Conservation (phyloP, 30 jellyfish, hydroid and myxozoan genomes). For the Sanderia malayensis region DNA sequence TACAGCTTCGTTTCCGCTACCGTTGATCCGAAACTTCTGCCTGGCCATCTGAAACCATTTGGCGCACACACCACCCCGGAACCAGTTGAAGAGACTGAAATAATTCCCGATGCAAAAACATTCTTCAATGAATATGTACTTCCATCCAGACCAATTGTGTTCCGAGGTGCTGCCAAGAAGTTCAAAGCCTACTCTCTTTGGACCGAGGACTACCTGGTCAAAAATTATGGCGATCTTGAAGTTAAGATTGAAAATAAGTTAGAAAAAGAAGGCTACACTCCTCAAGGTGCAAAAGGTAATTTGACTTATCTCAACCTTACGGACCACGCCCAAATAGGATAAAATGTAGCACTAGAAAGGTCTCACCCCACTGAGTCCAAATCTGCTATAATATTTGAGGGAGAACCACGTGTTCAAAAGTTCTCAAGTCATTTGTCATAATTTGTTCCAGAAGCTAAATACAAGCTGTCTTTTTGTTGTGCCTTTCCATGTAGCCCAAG, state of each 20-base stretch:
- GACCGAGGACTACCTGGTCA: slow-evolving; percentile 71
- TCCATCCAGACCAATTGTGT: slow-evolving; percentile 76
- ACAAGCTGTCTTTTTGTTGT: neutral
- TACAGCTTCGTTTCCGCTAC: too few relatives aligned
- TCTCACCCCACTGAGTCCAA: too few relatives aligned
- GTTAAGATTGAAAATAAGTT: slow-evolving; percentile 38
- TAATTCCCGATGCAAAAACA: slow-evolving; percentile 42
- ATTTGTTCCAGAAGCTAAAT: too few relatives aligned
- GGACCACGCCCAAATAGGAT: neutral
- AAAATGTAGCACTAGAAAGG: too few relatives aligned
- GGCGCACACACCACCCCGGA: neutral
- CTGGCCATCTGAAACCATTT: neutral
- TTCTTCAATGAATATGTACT: slow-evolving; percentile 58
- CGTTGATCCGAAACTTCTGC: too few relatives aligned
- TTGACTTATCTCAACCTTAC: too few relatives aligned
- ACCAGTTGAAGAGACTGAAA: neutral
- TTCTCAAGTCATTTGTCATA: too few relatives aligned
- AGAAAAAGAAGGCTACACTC: slow-evolving; percentile 67
- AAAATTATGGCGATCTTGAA: slow-evolving; percentile 59
- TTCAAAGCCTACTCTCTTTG: slow-evolving; percentile 44
- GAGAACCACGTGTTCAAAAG: too few relatives aligned
- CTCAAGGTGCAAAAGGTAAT: slow-evolving; percentile 64
- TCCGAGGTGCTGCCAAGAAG: slow-evolving; percentile 61
- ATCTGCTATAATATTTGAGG: too few relatives aligned
- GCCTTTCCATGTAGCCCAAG: neutral